A percentile compares a stretch with the other conserved stretches of the same genome.
Conservation (phyloP, 2,888 invertebrate species). For the Trichopoda pennipes region DNA sequence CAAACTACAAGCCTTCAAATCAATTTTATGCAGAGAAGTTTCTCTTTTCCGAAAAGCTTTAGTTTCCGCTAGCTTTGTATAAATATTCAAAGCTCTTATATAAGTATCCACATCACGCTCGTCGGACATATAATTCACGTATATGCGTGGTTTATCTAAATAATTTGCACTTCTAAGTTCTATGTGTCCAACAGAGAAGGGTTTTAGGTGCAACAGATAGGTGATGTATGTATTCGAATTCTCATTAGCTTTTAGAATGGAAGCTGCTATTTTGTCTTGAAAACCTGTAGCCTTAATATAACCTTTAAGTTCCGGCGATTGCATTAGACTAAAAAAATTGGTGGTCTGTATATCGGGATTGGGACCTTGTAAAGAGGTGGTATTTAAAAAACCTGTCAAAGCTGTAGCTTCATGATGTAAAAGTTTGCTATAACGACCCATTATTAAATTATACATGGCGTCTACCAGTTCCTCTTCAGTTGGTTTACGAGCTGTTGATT, state of each 20-base stretch:
- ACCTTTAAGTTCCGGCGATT: constrained; percentile 77
- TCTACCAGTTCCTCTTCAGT: constrained; percentile 80
- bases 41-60: constrained; percentile 79
- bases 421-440: constrained; percentile 82
- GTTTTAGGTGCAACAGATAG: constrained; percentile 78
- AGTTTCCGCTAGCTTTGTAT: constrained; percentile 79
- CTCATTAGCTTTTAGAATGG: constrained; percentile 77
- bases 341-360: constrained; percentile 85
- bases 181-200: constrained; percentile 82
- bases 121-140: constrained; percentile 84
- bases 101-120: constrained; percentile 81
- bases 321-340: constrained; percentile 81
- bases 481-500: constrained; percentile 76
- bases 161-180: constrained; percentile 82
- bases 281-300: constrained; percentile 78
- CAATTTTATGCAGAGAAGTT: constrained; percentile 83
- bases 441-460: constrained; percentile 81
- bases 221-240: constrained; percentile 76
- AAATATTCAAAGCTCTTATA: constrained; percentile 77
- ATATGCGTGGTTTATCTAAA: constrained; percentile 82
- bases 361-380: constrained; percentile 80
- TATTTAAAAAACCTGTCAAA: constrained; percentile 84
- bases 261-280: constrained; percentile 75
- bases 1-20: constrained; percentile 89
- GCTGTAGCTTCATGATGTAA: constrained; percentile 81